Base-by-base conservation (phyloP, 2,888 invertebrate species). In the Cecidostiba fungosa region DNA sequence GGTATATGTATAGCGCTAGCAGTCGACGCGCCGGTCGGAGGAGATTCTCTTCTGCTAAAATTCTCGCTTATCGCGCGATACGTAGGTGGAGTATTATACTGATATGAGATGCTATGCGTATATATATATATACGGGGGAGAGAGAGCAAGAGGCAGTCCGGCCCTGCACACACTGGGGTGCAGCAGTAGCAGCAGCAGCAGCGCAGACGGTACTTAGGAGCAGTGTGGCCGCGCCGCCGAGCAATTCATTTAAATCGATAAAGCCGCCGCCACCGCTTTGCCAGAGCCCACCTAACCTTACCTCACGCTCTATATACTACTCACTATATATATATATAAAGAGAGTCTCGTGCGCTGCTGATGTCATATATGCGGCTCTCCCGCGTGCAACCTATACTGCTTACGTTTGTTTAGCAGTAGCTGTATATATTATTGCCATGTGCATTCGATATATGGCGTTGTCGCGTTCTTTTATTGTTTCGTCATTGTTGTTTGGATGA, bases 231-330 rank as follows among this genome's bases (percentile, higher is more conserved):
- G 26, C 16, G 29, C 32, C 39, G 39, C 43, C n/a, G 43, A 73
- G 32, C 32, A 39, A 74, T 74, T 43, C 43, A 74, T 74, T 74
- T 74, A 47, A 74, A 74, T 74, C 73, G 73, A 74, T 74, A 74
- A 74, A 47, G 73, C 73, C 73, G 26, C 43, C 23, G 73, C 73
- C 73, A 14, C 43, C 8, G 89, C 0, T 94, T 0, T 92, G 92
- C n/a, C 23, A 59, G 54, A 19, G 19, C 1, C 19, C 1, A n/a
- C 19, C 83, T 95, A 3, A 70, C 70, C 70, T 70, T 16, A 36
- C 70, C 36, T 70, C 3, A 36, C 70, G 23, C 23, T 66, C 66
- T n/a, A 43, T 43, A 43, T 39, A 39, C n/a, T n/a, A n/a, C n/a
- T n/a, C n/a, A n/a, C n/a, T 39, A 10, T 10, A 8, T 39, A 10